These are phyloP conservation scores for Sebastes fasciatus DNA, from an alignment of 2,113 vertebrate species.

Conservation along the genomic window DNA sequence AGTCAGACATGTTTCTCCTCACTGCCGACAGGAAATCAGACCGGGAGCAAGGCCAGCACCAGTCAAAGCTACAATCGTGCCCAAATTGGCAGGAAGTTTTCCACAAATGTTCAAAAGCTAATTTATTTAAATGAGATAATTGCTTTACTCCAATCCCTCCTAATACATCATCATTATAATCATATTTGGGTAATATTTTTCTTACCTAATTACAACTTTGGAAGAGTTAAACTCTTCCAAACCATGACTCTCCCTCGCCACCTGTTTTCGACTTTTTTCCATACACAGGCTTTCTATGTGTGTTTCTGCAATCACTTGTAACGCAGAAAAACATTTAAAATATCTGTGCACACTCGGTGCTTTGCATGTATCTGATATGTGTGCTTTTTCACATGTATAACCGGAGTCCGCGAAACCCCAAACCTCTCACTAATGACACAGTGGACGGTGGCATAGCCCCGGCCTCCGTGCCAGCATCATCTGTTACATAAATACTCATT, in stretches of 20 bases:
- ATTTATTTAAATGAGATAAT: constrained; percentile 51
- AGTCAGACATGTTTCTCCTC: background rate
- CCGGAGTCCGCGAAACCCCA: constrained; percentile 33
- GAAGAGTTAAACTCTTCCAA: constrained; percentile 54
- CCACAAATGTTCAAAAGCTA: constrained; percentile 23
- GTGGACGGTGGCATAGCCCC: constrained; percentile 46
- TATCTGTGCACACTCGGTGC: background rate
- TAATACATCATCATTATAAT: constrained; percentile 71
- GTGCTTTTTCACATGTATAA: constrained; percentile 26
- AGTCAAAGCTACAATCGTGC: background rate
- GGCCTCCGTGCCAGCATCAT: constrained; percentile 50
- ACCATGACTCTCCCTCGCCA: constrained; percentile 50
- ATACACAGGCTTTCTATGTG: constrained; percentile 2
- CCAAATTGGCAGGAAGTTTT: constrained; percentile 35
- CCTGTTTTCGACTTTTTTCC: constrained; percentile 40
- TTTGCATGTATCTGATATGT: background rate
- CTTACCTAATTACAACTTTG: constrained; percentile 53
- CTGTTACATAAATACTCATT: constrained; percentile 70
- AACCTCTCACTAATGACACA: constrained; percentile 63
- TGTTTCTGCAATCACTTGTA: background rate
- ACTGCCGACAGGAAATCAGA: constrained; percentile 21
- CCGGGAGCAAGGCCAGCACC: background rate
- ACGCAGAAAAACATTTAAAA: background rate
- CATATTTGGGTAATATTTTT: constrained; percentile 47
- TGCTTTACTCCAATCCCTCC: constrained; percentile 32